phyloP scores from a whole-genome alignment of 37 sponge, comb jelly and placozoan genomes.

The Chondrosia reniformis region DNA sequence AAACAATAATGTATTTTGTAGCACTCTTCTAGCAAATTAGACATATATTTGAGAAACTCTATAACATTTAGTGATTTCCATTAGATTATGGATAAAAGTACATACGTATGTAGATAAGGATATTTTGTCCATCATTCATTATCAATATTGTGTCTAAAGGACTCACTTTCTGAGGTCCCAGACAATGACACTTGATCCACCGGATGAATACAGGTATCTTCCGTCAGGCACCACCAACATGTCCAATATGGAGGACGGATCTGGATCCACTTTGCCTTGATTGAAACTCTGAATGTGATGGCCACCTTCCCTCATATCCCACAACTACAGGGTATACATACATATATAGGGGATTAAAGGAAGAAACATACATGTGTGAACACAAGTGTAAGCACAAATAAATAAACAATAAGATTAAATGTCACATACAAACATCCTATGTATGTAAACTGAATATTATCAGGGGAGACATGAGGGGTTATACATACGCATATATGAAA shows the following conservation, averaged over 20 bases:
- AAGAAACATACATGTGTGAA: not conserved
- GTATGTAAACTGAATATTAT: too few relatives aligned
- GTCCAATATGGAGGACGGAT: conserved; percentile 55
- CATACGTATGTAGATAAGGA: not conserved
- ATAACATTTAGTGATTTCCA: not conserved
- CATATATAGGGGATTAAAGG: not conserved
- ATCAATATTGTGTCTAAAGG: too few relatives aligned
- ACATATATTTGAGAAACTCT: too few relatives aligned
- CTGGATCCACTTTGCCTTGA: conserved; percentile 13
- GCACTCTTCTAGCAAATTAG: too few relatives aligned
- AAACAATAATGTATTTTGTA: too few relatives aligned
- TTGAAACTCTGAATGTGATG: not conserved
- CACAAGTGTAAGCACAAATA: not conserved
- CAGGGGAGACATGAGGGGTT: too few relatives aligned
- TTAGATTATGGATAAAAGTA: not conserved
- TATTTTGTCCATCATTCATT: too few relatives aligned
- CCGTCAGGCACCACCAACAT: conserved; percentile 43
- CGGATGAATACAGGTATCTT: conserved; percentile 47
- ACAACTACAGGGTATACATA: not conserved
- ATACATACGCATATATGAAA: too few relatives aligned
- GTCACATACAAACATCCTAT: too few relatives aligned
- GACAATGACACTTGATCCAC: conserved; percentile 58
- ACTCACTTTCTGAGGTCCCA: conserved; percentile 79
- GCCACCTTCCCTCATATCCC: not conserved
- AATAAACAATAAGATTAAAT: too few relatives aligned